Evolutionary conservation across 2,888 invertebrate genomes (phyloP), one percentile per base, ranked within the genome.

Genomic region (Serripes groenlandicus): DNA sequence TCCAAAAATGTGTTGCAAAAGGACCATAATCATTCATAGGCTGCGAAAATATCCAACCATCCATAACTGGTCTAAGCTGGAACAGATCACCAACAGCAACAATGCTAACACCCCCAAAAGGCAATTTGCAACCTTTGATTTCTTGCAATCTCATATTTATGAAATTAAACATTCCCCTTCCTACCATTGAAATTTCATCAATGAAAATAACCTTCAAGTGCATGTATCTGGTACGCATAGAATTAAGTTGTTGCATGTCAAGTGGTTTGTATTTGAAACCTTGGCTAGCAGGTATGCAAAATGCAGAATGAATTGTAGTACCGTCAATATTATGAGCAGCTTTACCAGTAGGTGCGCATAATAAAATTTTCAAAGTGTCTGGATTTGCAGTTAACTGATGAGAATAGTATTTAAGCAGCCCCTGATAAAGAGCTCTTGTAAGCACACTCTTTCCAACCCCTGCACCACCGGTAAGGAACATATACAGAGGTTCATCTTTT

Each of bases 161-260:
- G 56, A 78, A 81, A 73, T 87, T 75, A 26, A 85, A 79, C 85
- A 87, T 87, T 26, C 54, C 69, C 15, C 62, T 26, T 21, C 85
- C 85, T 42, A 87, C 87, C 87, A 87, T 87, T 21, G 85, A 85
- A 30, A 85, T 78, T 72, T 87, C 87, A 81, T 83, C 83, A 66
- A 78, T 83, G 37, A 86, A 75, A 21, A 86, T n/a, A 4, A 81
- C 49, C 81, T 70, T 78, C 30, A 85, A 42, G 49, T 60, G 11
- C 58, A 15, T 49, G 34, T 72, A 83, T 66, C 75, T 74, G 3
- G 52, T 26, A 23, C 49, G 66, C 18, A 79, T 21, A 11, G 72
- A 54, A 42, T 62, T 69, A 26, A 78, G 52, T 42, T 75, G 75
- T 62, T 79, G 70, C 73, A 71, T 75, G 56, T 78, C 79, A 23